Percentiles rank a stretch among this genome's conserved stretches.
Evolutionary conservation across 2,113 vertebrate genomes (phyloP).

Genomic region (Oophaga pumilio): DNA sequence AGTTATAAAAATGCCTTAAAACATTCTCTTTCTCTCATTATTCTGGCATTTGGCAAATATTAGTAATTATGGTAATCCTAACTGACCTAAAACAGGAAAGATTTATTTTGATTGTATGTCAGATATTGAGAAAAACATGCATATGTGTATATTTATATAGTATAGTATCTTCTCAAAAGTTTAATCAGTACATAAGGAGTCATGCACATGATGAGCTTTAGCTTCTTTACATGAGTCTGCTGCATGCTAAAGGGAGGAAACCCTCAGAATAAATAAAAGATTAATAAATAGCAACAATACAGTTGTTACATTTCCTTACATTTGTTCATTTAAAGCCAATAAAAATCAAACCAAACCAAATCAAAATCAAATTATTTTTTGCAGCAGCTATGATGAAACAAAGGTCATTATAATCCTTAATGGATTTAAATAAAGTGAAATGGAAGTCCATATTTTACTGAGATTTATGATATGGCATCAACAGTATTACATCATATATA

Average conservation of each 20-base stretch:
- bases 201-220: neutral
- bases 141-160: too few relatives aligned
- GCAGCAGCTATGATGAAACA: neutral
- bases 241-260: neutral
- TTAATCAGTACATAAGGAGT: neutral
- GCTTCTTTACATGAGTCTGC: neutral
- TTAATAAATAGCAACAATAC: neutral
- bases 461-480: slow-evolving; percentile 15
- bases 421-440: neutral
- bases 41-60: too few relatives aligned
- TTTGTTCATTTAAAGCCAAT: neutral
- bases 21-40: too few relatives aligned
- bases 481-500: neutral
- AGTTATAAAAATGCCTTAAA: too few relatives aligned
- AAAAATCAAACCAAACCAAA: neutral
- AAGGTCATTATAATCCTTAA: neutral
- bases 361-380: neutral
- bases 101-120: too few relatives aligned
- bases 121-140: too few relatives aligned
- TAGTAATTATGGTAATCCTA: too few relatives aligned
- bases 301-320: neutral
- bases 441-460: neutral
- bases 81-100: too few relatives aligned
- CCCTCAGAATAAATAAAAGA: too few relatives aligned
- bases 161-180: too few relatives aligned